phyloP scores from a whole-genome alignment of 2,113 vertebrate species.

The Chelonoidis abingdonii region DNA sequence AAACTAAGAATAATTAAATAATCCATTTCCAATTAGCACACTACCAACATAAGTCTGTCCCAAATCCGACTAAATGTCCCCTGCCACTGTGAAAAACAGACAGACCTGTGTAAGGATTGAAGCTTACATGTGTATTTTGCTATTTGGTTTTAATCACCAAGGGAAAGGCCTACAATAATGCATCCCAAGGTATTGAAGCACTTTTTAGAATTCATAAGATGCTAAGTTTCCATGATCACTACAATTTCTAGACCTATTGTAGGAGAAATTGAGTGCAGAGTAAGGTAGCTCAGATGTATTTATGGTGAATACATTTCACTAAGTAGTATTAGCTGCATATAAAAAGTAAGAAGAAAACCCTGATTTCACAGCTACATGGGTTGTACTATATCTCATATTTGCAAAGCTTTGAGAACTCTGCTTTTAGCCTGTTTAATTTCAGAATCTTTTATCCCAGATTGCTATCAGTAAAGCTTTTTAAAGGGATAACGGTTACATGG shows the following conservation, averaged over 20 bases:
- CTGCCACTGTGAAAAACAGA: background rate
- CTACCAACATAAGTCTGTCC: background rate
- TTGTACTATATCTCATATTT: background rate
- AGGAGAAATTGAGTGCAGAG: background rate
- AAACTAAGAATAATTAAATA: background rate
- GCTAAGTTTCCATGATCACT: background rate
- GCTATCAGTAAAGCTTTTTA: background rate
- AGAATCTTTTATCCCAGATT: background rate
- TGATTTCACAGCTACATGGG: background rate
- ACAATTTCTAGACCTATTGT: background rate
- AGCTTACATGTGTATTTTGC: background rate
- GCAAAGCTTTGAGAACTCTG: background rate
- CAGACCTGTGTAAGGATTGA: fast-evolving
- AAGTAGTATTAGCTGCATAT: background rate
- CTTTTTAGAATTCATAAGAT: background rate
- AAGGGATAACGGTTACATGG: background rate
- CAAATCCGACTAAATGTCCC: background rate
- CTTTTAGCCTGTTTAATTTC: background rate
- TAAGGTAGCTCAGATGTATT: background rate
- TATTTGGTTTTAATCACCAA: background rate
- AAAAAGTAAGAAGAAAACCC: background rate
- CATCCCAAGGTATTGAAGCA: background rate
- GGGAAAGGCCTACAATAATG: background rate
- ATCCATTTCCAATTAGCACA: background rate
- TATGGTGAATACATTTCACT: background rate